Evolutionary conservation across 1,140 invertebrate species (phyloP).

Genomic region (Hyles vespertilio): DNA sequence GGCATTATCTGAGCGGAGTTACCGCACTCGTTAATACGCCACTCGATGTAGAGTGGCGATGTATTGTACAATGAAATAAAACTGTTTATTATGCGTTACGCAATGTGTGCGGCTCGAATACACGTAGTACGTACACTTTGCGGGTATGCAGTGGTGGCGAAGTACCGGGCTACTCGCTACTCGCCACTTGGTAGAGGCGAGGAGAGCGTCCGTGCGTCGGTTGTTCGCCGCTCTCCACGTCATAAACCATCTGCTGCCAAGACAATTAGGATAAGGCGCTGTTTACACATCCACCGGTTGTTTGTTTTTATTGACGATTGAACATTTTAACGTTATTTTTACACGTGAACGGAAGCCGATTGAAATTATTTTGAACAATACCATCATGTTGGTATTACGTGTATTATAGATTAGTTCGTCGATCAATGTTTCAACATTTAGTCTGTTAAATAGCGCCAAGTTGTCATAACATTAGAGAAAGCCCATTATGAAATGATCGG

Average conservation of each 20-base stretch:
- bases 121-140: not conserved
- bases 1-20: not conserved
- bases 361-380: too few relatives aligned
- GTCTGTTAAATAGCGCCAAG: too few relatives aligned
- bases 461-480: too few relatives aligned
- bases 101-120: slow-evolving; percentile 3
- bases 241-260: slow-evolving; percentile 5
- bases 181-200: not conserved
- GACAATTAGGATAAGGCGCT: slow-evolving; percentile 2
- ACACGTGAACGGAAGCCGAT: too few relatives aligned
- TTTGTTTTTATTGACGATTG: too few relatives aligned
- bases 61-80: slow-evolving; percentile 19
- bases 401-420: too few relatives aligned
- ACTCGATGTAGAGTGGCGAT: slow-evolving; percentile 19
- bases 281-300: not conserved
- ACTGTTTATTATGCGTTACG: slow-evolving; percentile 22
- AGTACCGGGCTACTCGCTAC: too few relatives aligned
- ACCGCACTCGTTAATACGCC: slow-evolving; percentile 4
- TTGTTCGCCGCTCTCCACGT: slow-evolving; percentile 9
- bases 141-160: not conserved
- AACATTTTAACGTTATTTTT: too few relatives aligned
- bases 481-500: too few relatives aligned
- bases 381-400: too few relatives aligned
- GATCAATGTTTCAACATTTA: too few relatives aligned
- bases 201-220: slow-evolving; percentile 11